Evolutionary conservation across 1,140 invertebrate genomes (phyloP).

Genomic region (Trachymyrmex cornetzi): DNA sequence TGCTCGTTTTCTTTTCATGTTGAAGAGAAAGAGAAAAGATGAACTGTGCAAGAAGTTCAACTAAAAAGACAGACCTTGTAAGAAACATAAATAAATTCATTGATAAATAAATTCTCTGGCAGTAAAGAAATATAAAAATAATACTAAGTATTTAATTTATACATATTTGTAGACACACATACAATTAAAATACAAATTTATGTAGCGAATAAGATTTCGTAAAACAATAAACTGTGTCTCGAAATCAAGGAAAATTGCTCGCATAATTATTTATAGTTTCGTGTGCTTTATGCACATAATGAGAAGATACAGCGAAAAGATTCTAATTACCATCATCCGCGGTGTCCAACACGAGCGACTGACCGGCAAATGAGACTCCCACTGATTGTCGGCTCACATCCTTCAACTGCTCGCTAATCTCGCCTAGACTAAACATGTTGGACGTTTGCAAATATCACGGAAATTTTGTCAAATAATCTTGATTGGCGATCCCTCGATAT

Average conservation of each 20-base stretch:
- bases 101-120: not conserved
- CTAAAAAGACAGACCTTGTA: too few relatives aligned
- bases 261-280: not conserved
- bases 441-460: not conserved
- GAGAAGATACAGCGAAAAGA: not conserved
- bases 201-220: not conserved
- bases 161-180: not conserved
- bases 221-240: not conserved
- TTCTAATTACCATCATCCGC: constrained; percentile 89
- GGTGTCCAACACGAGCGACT: constrained; percentile 89
- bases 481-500: not conserved
- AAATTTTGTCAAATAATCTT: not conserved
- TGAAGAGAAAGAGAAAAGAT: too few relatives aligned
- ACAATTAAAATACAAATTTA: not conserved
- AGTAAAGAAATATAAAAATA: constrained; percentile 15
- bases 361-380: constrained; percentile 90
- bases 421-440: constrained; percentile 82
- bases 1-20: too few relatives aligned
- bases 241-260: not conserved
- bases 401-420: constrained; percentile 77
- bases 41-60: too few relatives aligned
- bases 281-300: not conserved
- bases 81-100: not conserved
- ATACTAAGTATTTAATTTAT: constrained; percentile 43
- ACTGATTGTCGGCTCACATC: constrained; percentile 71